Base-by-base conservation (phyloP, 2,888 invertebrate species). In the Gastrophysa polygoni region DNA sequence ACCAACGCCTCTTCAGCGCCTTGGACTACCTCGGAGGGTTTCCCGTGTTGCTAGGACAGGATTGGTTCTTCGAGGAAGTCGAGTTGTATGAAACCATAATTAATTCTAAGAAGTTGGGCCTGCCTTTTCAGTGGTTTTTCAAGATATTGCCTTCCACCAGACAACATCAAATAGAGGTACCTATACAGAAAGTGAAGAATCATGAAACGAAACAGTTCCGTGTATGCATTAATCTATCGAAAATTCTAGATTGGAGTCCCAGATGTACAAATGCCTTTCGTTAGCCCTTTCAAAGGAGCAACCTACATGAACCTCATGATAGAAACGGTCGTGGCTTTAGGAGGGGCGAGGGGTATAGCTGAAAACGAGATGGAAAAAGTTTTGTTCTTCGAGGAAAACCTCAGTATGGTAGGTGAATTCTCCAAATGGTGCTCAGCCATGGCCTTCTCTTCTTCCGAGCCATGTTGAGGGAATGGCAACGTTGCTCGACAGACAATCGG, bases 1-100 rank as follows among this genome's bases (percentile, higher is more conserved):
- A 70, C 32, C 17, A 34, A 10, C 52, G 54, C 1, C 44, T 66
- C 6, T 38, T 38, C 28, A 52, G 57, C 6, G 7, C 59, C 1
- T 11, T 66, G 8, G 43, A 61, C 20, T 32, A 52, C 47, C 32
- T 63, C 21, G 66, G 66, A n/a, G 66, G 66, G 10, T 66, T 63
- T 61, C 66, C 66, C 1, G 17, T 63, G 29, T 10, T 67, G 28
- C 44, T 52, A 5, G 64, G 61, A 7, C 54, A 54, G 16, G 54
- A 38, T 11, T 54, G 54, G 54, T 6, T 38, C 18, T 52, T 52
- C 16, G 52, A 54, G 14, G 43, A 43, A 20, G 38, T 54, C 14
- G 54, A 54, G 43, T 44, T 64, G 16, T 47, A 38, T 10, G 48
- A 34, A 11, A 20, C 54, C 1, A 21, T 57, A 17, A n/a, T 59